Evolutionary conservation across 1,140 invertebrate genomes (phyloP).

Genomic region (Trachelipus rathkii): DNA sequence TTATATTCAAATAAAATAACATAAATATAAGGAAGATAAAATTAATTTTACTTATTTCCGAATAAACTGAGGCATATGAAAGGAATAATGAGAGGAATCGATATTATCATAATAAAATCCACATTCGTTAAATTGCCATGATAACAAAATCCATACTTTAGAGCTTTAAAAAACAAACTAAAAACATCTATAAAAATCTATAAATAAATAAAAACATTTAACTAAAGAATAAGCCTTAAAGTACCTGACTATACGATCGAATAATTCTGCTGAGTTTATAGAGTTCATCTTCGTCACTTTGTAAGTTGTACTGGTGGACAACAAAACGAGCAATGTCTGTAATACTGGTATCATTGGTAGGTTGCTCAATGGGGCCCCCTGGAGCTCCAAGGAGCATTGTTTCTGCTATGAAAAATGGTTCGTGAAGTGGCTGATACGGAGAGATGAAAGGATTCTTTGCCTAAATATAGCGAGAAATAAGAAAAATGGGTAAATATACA

Average conservation of each 20-base stretch:
- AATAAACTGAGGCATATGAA: too few relatives aligned
- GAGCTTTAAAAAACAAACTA: too few relatives aligned
- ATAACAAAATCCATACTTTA: too few relatives aligned
- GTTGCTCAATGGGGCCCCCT: slow-evolving; percentile 18
- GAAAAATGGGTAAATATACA: neutral
- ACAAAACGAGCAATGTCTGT: slow-evolving; percentile 32
- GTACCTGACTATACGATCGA: slow-evolving; percentile 30
- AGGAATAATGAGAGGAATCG: too few relatives aligned
- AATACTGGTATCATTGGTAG: slow-evolving; percentile 32
- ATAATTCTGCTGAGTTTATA: slow-evolving; percentile 29
- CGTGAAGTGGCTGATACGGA: slow-evolving; percentile 22
- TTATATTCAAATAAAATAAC: too few relatives aligned
- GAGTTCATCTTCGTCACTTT: slow-evolving; percentile 42
- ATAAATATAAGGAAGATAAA: too few relatives aligned
- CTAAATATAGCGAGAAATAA: slow-evolving; percentile 10
- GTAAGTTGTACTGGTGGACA: slow-evolving; percentile 37
- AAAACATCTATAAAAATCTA: too few relatives aligned
- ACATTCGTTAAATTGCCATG: too few relatives aligned
- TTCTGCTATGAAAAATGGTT: slow-evolving; percentile 29
- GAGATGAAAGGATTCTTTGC: slow-evolving; percentile 25
- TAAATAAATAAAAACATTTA: too few relatives aligned
- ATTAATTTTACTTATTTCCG: too few relatives aligned
- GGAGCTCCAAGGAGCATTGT: neutral
- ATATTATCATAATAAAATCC: too few relatives aligned
- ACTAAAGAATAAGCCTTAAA: too few relatives aligned